Evolutionary conservation across 1,140 invertebrate genomes (phyloP), one percentile per base, ranked within the genome.

Genomic region (Drosophila eugracilis): DNA sequence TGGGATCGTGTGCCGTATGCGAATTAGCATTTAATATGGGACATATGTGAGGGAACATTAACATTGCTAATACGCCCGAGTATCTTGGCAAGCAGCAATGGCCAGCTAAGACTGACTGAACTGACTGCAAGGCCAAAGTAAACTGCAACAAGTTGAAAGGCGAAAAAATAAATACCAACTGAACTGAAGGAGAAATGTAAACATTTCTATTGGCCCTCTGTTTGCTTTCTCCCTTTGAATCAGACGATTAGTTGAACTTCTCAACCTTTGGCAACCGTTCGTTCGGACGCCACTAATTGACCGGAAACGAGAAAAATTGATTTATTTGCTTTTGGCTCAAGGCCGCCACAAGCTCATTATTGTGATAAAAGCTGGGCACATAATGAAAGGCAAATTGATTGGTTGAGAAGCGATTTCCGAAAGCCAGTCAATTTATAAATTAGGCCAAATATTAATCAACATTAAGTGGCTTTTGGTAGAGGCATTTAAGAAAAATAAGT

Each of bases 21-120:
- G 59, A 85, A 85, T 85, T 85, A 85, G 81, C 81, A 86, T 85
- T 85, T 86, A 85, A 85, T 85, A 77, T 71, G 59, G 69, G 73
- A 55, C 83, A 78, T 74, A 86, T 58, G 77, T 67, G 67, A 77
- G 63, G 45, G 50, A 54, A 54, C 67, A 80, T 86, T 77, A 79
- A 74, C 80, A 85, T 86, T 86, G 73, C 81, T 86, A 85, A 81
- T 86, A 80, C 50, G 52, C 34, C 15, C 36, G 36, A 42, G 59
- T 49, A 26, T 66, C 28, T 37, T 24, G n/a, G 9, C 34, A 17
- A 28, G 28, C 7, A 9, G 44, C n/a, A 36, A 12, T 22, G n/a
- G 10, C 15, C 62, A 22, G 59, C 12, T 17, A 24, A 50, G 59
- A 14, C 2, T 3, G 47, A 41, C 5, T 17, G 6, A 26, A 34